Conservation (phyloP, 2,888 invertebrate species). For the Tenthredo scrophulariae region DNA sequence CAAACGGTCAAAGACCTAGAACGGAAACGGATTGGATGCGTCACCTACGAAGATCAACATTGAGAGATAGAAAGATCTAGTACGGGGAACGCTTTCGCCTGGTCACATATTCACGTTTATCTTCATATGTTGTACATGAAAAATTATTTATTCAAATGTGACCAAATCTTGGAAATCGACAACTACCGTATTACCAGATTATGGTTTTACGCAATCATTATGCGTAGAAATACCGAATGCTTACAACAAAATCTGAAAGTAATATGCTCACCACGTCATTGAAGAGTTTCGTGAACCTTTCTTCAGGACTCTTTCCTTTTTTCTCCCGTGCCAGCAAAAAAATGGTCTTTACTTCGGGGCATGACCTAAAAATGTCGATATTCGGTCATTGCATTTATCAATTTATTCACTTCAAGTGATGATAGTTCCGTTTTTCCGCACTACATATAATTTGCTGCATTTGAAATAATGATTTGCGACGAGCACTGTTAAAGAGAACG, state of each 20-base stretch:
- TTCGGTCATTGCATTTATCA: not conserved
- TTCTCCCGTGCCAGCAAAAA: conserved; percentile 74
- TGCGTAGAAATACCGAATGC: not conserved
- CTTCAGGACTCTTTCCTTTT: conserved; percentile 71
- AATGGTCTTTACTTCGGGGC: conserved; percentile 71
- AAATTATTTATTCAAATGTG: not conserved
- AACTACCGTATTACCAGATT: not conserved
- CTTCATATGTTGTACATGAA: not conserved
- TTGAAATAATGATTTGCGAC: no score
- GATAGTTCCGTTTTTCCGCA: not conserved
- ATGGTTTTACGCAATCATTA: not conserved
- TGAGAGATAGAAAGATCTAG: not conserved
- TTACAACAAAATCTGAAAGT: not conserved
- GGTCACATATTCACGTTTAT: not conserved
- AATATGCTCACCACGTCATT: conserved; percentile 70
- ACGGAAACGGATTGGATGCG: conserved; percentile 54
- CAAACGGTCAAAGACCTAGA: conserved; percentile 80
- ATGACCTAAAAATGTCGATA: conserved; percentile 65
- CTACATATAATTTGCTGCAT: no score
- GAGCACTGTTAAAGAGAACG: no score
- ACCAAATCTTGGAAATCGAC: not conserved
- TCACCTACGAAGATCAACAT: not conserved
- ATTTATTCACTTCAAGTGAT: not conserved
- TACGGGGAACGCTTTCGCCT: not conserved
- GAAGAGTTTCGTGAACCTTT: conserved; percentile 74